Base-by-base conservation (phyloP, 2,797 vertebrate genomes). In the Macrochelys suwanniensis region DNA sequence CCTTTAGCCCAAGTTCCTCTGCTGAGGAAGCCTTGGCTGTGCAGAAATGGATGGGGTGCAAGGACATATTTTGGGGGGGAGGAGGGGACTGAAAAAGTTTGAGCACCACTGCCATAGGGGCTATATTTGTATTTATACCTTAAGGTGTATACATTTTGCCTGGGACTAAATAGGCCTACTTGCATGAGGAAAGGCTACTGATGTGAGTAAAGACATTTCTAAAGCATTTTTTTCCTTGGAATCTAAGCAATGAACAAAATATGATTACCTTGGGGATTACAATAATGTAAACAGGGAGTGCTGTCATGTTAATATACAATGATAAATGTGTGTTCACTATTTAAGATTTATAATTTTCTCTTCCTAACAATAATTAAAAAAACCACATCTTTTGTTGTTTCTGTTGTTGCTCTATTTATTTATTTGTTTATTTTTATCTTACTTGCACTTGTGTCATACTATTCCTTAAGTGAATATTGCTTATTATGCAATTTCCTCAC, bases 191-290 rank as follows among this genome's bases (percentile, higher is more conserved):
- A 74, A 51, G 49, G 33, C 16, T 59, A 49, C 37, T 80, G 65
- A 71, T 89, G 17, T 33, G 49, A 54, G 13, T 77, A n/a, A 84
- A 76, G 61, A 81, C 33, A 65, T 77, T 80, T 84, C 68, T 77
- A 61, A 91, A 88, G 82, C 68, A 82, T 81, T 81, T 81, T 59
- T 71, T 80, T 49, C 17, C 47, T 81, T 71, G 33, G 65, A 81
- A 81, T 88, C 92, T 87, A 89, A 89, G 88, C 84, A 87, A 51
- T 88, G 81, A 88, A 80, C 65, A 81, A 85, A 85, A 93, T 77
- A 82, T 88, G 85, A 84, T 88, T 82, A 85, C n/a, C 79, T 57
- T 76, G 45, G 86, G 68, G 82, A 94, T 85, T 94, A 81, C 56
- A 78, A 81, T 28, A 57, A 74, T 78, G 65, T 85, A 88, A 85